Conservation (phyloP, 1,140 invertebrate genomes). For the Drosophila biarmipes region DNA sequence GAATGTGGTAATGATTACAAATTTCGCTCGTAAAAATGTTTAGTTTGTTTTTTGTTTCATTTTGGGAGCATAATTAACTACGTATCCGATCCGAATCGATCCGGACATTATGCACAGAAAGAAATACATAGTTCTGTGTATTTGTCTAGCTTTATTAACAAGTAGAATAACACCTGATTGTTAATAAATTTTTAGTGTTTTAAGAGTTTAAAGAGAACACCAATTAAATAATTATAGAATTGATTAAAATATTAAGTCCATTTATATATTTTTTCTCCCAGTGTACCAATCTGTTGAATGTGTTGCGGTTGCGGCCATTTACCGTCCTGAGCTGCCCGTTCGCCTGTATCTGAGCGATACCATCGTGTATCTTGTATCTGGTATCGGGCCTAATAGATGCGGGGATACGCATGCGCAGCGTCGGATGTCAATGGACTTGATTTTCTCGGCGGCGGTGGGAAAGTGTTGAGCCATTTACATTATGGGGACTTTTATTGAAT, state of each 20-base stretch:
- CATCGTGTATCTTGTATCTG: slow-evolving; percentile 40
- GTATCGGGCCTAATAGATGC: slow-evolving; percentile 65
- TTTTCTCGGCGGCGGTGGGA: slow-evolving; percentile 53
- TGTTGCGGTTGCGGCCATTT: slow-evolving; percentile 68
- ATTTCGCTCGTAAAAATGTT: slow-evolving; percentile 83
- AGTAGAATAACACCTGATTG: too few species aligned
- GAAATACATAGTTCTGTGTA: neutral
- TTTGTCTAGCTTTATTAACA: too few species aligned
- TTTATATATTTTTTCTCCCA: neutral
- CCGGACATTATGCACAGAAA: neutral
- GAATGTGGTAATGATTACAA: slow-evolving; percentile 83
- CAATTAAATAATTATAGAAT: too few species aligned
- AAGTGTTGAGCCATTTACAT: slow-evolving; percentile 77
- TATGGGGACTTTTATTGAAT: slow-evolving; percentile 76
- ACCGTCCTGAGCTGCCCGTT: slow-evolving; percentile 41
- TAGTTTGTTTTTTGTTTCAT: slow-evolving; percentile 66
- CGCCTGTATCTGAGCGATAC: slow-evolving; percentile 62
- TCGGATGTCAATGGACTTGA: slow-evolving; percentile 74
- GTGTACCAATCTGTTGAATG: slow-evolving; percentile 35
- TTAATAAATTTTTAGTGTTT: too few species aligned
- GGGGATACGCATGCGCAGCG: slow-evolving; percentile 45
- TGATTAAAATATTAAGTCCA: too few species aligned
- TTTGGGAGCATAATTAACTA: slow-evolving; percentile 75
- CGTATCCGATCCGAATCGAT: slow-evolving; percentile 51
- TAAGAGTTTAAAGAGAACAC: too few species aligned